Evolutionary conservation across 2,113 vertebrate genomes (phyloP).

Genomic region (Chionomys nivalis): DNA sequence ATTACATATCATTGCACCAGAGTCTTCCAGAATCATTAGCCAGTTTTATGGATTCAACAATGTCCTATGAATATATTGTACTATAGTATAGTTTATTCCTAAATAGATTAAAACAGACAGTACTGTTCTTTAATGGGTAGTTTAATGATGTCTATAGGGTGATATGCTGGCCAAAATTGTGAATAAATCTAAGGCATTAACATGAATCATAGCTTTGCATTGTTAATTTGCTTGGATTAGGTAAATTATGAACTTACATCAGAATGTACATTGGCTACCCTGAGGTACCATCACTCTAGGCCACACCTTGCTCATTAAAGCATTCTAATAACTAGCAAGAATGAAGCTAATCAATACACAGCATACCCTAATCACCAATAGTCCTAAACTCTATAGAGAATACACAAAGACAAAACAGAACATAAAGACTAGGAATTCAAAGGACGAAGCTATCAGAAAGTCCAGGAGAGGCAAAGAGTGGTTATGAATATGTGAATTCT

Average conservation of each 20-base stretch:
- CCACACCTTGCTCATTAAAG: neutral
- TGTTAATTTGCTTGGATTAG: neutral
- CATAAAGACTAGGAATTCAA: neutral
- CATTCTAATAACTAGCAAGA: neutral
- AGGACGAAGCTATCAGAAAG: neutral
- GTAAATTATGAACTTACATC: neutral
- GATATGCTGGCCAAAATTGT: neutral
- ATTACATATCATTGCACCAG: neutral
- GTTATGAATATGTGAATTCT: neutral
- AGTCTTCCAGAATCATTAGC: neutral
- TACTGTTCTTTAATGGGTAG: neutral
- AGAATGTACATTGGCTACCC: neutral
- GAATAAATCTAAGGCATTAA: neutral
- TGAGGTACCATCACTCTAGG: neutral
- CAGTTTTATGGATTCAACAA: conserved; percentile 17
- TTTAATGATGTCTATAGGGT: neutral
- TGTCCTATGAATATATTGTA: neutral
- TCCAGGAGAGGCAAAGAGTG: neutral
- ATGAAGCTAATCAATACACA: neutral
- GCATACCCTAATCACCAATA: neutral
- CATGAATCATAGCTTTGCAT: neutral
- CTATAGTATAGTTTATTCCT: neutral
- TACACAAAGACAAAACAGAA: neutral
- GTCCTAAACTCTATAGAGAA: neutral
- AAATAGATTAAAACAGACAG: conserved; percentile 28